phyloP scores from a whole-genome alignment of 2,888 invertebrate genomes.

The Ellobium chinense region DNA sequence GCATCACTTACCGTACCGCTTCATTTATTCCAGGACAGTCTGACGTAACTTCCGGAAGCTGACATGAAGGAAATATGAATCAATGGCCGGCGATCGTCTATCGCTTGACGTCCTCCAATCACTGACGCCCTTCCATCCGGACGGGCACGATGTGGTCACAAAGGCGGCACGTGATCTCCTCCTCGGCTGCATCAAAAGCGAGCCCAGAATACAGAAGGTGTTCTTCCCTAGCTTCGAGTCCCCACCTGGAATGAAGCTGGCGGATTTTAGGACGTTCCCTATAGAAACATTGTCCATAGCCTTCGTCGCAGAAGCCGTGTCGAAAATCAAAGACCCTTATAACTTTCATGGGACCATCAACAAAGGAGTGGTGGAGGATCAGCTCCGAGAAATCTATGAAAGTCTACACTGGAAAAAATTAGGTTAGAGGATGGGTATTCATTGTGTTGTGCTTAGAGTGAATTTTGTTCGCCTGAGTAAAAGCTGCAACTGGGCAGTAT shows the following conservation, averaged over 20 bases:
- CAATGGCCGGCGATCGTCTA: slow-evolving; percentile 47
- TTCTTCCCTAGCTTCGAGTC: slow-evolving; percentile 70
- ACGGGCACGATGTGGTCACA: slow-evolving; percentile 67
- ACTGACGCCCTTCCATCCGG: slow-evolving; percentile 65
- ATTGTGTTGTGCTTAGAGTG: too few species aligned
- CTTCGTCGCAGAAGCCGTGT: slow-evolving; percentile 68
- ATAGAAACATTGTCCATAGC: slow-evolving; percentile 66
- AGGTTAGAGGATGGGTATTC: slow-evolving; percentile 57
- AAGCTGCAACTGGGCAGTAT: too few species aligned
- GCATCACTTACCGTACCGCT: too few species aligned
- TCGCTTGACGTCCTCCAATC: slow-evolving; percentile 66
- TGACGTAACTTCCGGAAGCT: neutral
- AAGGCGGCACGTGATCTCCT: slow-evolving; percentile 69
- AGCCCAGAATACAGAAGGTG: slow-evolving; percentile 63
- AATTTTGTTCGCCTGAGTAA: too few species aligned
- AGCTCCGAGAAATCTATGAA: slow-evolving; percentile 65
- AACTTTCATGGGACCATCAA: slow-evolving; percentile 69
- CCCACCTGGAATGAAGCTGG: slow-evolving; percentile 54
- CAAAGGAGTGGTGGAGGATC: slow-evolving; percentile 59
- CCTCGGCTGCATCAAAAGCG: slow-evolving; percentile 66
- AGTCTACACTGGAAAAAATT: slow-evolving; percentile 76
- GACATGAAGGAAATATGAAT: neutral
- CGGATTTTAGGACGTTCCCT: slow-evolving; percentile 65
- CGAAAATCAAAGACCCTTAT: slow-evolving; percentile 66
- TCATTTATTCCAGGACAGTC: too few species aligned